phyloP scores from a whole-genome alignment of 2,888 invertebrate genomes.

The Fragum whitleyi region DNA sequence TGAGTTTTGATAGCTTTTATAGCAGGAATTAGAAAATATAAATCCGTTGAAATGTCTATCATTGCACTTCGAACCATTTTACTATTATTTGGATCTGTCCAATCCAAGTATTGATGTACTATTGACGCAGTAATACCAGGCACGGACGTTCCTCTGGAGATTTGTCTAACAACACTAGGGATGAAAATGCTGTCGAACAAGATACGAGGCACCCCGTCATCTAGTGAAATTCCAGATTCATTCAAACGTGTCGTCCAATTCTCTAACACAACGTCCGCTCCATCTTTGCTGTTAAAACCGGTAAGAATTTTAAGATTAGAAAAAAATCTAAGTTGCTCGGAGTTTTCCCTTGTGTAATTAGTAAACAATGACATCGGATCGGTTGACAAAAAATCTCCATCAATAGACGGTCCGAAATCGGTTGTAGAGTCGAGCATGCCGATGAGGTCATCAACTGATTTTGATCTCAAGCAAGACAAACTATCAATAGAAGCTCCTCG shows the following conservation, averaged over 20 bases:
- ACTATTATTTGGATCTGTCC: constrained; percentile 87
- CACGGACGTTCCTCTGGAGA: not conserved
- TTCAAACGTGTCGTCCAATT: not conserved
- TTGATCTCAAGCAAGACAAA: not conserved
- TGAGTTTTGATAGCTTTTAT: constrained; percentile 85
- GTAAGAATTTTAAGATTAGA: constrained; percentile 43
- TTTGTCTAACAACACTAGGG: not conserved
- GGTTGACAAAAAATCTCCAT: constrained; percentile 94
- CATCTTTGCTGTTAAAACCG: constrained; percentile 57
- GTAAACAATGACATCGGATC: constrained; percentile 94
- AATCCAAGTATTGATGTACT: constrained; percentile 43
- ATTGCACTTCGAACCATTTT: constrained; percentile 93
- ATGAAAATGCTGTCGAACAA: constrained; percentile 31
- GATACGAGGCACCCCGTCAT: constrained; percentile 35
- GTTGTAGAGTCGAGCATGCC: not conserved
- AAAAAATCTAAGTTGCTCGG: constrained; percentile 90
- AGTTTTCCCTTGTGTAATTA: constrained; percentile 91
- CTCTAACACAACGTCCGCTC: not conserved
- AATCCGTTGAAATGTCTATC: constrained; percentile 95
- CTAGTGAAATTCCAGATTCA: constrained; percentile 9
- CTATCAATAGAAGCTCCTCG: not conserved
- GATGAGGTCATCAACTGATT: not conserved
- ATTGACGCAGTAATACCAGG: constrained; percentile 28
- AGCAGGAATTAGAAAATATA: constrained; percentile 97
- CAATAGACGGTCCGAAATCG: constrained; percentile 91